Conservation (phyloP, 2,888 invertebrate species). For the Metacarcinus magister region DNA sequence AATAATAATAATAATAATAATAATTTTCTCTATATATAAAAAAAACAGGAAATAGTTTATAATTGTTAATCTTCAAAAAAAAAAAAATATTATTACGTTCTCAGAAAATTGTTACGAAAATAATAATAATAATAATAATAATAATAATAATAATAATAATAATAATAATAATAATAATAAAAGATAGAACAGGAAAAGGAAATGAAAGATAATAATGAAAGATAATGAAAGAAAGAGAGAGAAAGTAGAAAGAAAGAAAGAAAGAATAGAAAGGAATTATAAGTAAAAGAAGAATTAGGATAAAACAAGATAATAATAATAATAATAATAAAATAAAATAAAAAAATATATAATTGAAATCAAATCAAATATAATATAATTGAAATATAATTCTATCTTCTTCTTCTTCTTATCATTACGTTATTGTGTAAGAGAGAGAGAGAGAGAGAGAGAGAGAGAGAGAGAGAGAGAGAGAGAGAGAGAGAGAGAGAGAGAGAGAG, state of each 20-base stretch:
- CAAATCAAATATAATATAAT: no score
- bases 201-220: neutral
- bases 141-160: no score
- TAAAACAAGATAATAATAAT: no score
- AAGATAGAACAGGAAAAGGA: neutral
- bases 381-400: no score
- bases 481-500: slow-evolving; percentile 52
- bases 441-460: no score
- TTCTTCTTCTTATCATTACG: no score
- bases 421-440: no score
- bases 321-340: no score
- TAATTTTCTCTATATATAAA: neutral
- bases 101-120: neutral
- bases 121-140: slow-evolving; percentile 54
- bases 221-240: slow-evolving; percentile 27
- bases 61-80: neutral
- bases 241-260: neutral
- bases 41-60: neutral
- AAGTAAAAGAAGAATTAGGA: no score
- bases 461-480: slow-evolving; percentile 32
- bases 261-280: no score
- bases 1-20: neutral
- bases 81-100: neutral
- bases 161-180: slow-evolving; percentile 23
- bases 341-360: no score